A percentile compares a stretch with the other conserved stretches of the same genome.
These are phyloP conservation scores for Belgica antarctica DNA, from an alignment of 2,888 invertebrate species.

Conservation along the genomic window DNA sequence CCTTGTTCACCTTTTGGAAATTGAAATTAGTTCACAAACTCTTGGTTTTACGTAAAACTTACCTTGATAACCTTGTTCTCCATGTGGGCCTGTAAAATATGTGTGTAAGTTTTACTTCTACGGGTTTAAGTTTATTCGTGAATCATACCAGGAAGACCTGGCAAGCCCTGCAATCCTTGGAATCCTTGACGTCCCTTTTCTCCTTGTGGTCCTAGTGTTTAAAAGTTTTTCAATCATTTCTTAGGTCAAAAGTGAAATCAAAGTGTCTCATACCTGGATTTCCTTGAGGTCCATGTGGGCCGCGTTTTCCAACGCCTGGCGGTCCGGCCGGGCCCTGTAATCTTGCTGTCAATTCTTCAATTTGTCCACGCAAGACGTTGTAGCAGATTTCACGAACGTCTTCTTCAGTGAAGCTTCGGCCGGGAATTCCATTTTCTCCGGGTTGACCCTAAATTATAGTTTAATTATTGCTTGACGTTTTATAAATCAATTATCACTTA, in stretches of 20 bases:
- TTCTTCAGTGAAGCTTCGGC: conserved; percentile 62
- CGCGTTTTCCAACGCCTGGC: conserved; percentile 3
- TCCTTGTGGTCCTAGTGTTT: neutral
- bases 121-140: too few species aligned
- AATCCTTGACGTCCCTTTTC: conserved; percentile 32
- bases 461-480: too few species aligned
- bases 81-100: conserved; percentile 25
- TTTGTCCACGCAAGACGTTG: conserved; percentile 65
- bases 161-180: conserved; percentile 1
- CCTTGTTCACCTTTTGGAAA: conserved; percentile 21
- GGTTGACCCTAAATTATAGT: neutral
- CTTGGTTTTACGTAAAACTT: neutral
- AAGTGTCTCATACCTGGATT: neutral
- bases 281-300: conserved; percentile 10
- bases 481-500: neutral
- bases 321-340: conserved; percentile 30
- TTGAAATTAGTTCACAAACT: too few species aligned
- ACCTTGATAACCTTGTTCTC: conserved; percentile 26
- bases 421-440: conserved; percentile 28
- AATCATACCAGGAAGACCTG: conserved; percentile 21
- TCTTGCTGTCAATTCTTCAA: conserved; percentile 31
- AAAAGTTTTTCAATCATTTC: neutral
- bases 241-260: neutral
- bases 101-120: too few species aligned
- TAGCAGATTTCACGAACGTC: conserved; percentile 80